Conservation (phyloP, 2,797 vertebrate genomes). For the Megaceryle alcyon region DNA sequence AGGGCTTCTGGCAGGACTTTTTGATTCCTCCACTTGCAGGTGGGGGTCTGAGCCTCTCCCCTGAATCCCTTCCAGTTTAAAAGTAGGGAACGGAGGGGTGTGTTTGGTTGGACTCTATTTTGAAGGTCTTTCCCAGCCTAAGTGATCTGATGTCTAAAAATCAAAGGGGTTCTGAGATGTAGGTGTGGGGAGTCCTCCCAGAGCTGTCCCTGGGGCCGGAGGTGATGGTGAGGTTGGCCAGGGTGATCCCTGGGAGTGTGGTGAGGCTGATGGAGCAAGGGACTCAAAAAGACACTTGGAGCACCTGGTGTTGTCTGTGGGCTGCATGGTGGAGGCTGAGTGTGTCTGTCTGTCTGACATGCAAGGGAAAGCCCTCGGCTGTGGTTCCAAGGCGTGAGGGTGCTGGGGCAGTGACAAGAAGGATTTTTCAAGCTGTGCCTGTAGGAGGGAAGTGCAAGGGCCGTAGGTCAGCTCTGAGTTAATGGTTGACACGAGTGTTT, state of each 20-base stretch:
- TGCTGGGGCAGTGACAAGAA: rapidly evolving
- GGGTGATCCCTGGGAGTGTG: not conserved
- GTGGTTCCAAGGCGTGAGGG: rapidly evolving
- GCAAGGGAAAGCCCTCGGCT: rapidly evolving
- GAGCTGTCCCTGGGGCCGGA: not conserved
- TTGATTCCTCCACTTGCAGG: rapidly evolving
- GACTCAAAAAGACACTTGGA: not conserved
- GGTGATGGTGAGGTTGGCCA: not conserved
- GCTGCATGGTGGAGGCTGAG: not conserved
- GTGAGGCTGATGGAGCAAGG: not conserved
- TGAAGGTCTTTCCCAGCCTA: not conserved
- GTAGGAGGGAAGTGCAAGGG: not conserved
- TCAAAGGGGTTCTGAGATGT: not conserved
- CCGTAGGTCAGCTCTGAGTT: not conserved
- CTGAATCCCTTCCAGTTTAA: not conserved
- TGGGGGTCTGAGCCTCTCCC: not conserved
- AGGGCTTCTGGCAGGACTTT: not conserved
- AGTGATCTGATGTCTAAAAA: not conserved
- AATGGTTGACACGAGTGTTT: constrained; percentile 43
- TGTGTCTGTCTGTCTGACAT: rapidly evolving
- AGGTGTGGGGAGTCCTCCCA: not conserved
- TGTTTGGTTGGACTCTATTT: too few relatives aligned
- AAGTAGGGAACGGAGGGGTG: not conserved
- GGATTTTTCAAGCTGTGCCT: not conserved
- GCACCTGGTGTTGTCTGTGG: rapidly evolving